phyloP scores from a whole-genome alignment of 1,140 invertebrate genomes.

The Nebria ingens region DNA sequence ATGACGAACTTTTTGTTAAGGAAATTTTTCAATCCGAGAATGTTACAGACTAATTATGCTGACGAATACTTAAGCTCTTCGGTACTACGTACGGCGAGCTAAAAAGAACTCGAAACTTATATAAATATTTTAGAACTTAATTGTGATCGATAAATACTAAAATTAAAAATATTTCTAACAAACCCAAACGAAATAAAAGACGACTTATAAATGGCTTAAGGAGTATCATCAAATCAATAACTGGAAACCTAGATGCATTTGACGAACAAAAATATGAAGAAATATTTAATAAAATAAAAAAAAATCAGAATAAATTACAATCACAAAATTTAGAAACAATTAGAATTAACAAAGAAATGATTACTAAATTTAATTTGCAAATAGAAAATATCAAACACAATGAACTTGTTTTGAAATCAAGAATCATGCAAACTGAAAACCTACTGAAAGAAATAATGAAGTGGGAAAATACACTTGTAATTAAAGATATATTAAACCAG shows the following conservation, averaged over 20 bases:
- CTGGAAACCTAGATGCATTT: not conserved
- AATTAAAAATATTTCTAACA: not conserved
- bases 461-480: not conserved
- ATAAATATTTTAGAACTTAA: not conserved
- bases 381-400: constrained; percentile 2
- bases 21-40: no score
- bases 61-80: no score
- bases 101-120: not conserved
- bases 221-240: not conserved
- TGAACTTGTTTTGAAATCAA: not conserved
- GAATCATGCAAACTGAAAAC: not conserved
- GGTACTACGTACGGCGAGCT: constrained; percentile 6
- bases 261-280: not conserved
- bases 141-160: not conserved
- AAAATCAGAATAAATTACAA: not conserved
- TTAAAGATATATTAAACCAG: constrained; percentile 1
- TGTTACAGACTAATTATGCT: no score
- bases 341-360: constrained; percentile 1
- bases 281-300: not conserved
- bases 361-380: not conserved
- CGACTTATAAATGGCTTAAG: not conserved
- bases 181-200: not conserved
- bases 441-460: not conserved
- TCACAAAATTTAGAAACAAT: not conserved
- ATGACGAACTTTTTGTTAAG: no score